Evolutionary conservation across 2,888 invertebrate genomes (phyloP).

Genomic region (Drosophila algonquin): DNA sequence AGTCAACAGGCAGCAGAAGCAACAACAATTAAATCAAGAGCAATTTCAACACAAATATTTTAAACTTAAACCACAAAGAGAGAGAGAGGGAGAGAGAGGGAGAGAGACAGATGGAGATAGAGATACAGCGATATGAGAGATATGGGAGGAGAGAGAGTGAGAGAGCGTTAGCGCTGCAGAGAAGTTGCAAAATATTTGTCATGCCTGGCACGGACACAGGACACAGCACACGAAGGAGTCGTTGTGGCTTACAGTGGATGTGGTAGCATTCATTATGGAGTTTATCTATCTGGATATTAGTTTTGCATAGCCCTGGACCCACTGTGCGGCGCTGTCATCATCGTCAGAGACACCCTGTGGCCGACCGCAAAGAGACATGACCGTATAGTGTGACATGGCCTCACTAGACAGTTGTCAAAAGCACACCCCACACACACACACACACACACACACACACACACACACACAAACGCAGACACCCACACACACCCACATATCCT

Average conservation of each 20-base stretch:
- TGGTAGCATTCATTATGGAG: background rate
- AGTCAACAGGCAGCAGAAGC: constrained; percentile 44
- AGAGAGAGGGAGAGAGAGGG: constrained; percentile 4
- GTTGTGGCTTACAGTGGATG: constrained; percentile 25
- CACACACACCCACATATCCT: constrained; percentile 11
- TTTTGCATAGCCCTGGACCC: constrained; percentile 10
- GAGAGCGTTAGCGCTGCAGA: constrained; percentile 43
- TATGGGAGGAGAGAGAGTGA: constrained; percentile 11
- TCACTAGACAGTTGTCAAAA: constrained; percentile 76
- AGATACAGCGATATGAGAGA: constrained; percentile 2
- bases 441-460: constrained; percentile 21
- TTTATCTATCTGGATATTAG: background rate
- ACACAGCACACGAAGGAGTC: constrained; percentile 54
- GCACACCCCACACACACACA: constrained; percentile 51
- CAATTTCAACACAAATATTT: constrained; percentile 76
- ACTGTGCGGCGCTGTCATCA: constrained; percentile 42
- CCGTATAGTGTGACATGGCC: constrained; percentile 75
- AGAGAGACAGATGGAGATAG: background rate
- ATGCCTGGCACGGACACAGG: constrained; percentile 70
- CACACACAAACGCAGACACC: constrained; percentile 16
- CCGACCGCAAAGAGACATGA: constrained; percentile 78
- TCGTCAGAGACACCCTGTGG: constrained; percentile 77
- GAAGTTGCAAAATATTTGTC: constrained; percentile 76
- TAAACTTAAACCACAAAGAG: constrained; percentile 67
- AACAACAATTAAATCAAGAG: constrained; percentile 78